Percentiles rank a stretch among this genome's conserved stretches.
These are phyloP conservation scores for Aphidoletes aphidimyza DNA, from an alignment of 2,888 invertebrate genomes.

Conservation along the genomic window DNA sequence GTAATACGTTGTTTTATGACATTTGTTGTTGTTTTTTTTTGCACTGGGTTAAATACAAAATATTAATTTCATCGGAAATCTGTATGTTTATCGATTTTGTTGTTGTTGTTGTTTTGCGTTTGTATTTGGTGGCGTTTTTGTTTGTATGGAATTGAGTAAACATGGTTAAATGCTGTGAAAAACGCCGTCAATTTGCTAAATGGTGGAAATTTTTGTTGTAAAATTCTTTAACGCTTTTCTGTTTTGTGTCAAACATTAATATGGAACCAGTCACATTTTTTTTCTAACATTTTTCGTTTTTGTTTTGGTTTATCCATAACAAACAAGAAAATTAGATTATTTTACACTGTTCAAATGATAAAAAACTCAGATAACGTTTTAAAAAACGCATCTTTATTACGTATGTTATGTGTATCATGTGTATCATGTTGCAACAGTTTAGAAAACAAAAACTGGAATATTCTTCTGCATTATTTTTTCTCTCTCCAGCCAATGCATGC, in stretches of 20 bases:
- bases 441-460: neutral
- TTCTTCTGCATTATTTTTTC: neutral
- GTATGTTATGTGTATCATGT: too few relatives aligned
- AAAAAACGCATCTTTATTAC: neutral
- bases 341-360: neutral
- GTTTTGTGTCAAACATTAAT: neutral
- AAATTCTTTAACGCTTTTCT: neutral
- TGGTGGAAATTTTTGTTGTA: neutral
- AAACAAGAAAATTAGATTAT: conserved; percentile 7
- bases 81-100: neutral
- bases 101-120: neutral
- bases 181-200: neutral
- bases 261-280: neutral
- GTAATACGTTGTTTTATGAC: neutral
- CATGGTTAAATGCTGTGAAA: neutral
- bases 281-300: neutral
- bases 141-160: neutral
- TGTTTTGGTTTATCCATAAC: neutral
- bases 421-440: conserved; percentile 3
- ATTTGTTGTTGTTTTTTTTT: neutral
- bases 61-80: neutral
- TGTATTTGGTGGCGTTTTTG: neutral
- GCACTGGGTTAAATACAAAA: conserved; percentile 16
- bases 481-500: neutral
- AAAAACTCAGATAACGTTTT: neutral